Evolutionary conservation across 2,888 invertebrate genomes (phyloP), one percentile per base, ranked within the genome.

Genomic region (Drosophila stalkeri): DNA sequence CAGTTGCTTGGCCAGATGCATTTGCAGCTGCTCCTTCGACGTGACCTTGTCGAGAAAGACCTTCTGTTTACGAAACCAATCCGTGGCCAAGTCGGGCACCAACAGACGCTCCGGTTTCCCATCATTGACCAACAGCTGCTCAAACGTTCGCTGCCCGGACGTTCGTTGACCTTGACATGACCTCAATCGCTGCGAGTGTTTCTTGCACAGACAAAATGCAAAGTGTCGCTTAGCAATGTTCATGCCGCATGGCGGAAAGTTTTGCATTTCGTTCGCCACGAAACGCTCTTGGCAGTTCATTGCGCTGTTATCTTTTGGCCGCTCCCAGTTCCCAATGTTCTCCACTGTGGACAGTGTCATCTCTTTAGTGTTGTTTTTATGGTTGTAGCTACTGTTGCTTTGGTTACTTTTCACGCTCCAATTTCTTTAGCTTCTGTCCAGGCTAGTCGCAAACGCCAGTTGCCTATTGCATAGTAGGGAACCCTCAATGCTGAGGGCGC

Each of bases 11-110:
- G 18, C 7, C 11, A 37, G 31, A 23, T 11, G 27, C 67, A 49
- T 5, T n/a, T 89, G 71, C 7, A 14, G 46, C 18, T 20, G 16
- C 31, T 85, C 82, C 11, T 33, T 23, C 0, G 33, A 11, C 1
- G 63, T 73, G 3, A 85, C 63, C 39, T 20, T 61, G 64, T 85
- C 88, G 23, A 80, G 57, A 5, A 70, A 78, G 5, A 49, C 6
- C 46, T 85, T 90, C 35, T 90, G 89, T 55, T 77, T 84, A 49
- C 90, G 86, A 56, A 75, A 89, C 90, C 86, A 87, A 6, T 78
- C 85, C 18, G 90, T 87, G 31, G 86, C 86, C 79, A 86, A 52
- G 7, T 86, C 86, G 1, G 90, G 86, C 16, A 86, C 86, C 11
- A 90, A 47, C 23, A 89, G 33, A 2, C 87, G 83, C 9, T 80